Base-by-base conservation (phyloP, 2,888 invertebrate genomes). In the Alloplasta piceator region DNA sequence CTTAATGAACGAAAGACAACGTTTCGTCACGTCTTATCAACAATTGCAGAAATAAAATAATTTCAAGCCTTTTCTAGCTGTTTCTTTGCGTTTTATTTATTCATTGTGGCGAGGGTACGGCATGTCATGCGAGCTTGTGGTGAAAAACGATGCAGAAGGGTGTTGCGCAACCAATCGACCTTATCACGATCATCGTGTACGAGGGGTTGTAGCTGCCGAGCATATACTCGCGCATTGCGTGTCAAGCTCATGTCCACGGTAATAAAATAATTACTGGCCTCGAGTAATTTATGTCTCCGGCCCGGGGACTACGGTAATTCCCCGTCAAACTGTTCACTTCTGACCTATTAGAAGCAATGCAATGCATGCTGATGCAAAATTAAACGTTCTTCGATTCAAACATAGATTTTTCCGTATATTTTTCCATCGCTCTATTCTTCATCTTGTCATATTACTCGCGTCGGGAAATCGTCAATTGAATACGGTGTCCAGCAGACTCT, bases 241-340 rank as follows among this genome's bases (percentile, higher is more conserved):
- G 83, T 84, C 79, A 80, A 75, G 71, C 82, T 67, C 81, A 76
- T 82, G 82, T 73, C 78, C 63, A 73, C 80, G 82, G 82, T 87
- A 87, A 87, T 86, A 83, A 87, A 86, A 86, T 87, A 86, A 85
- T 86, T 84, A 83, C 83, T 78, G 79, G 71, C 52, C 82, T 76
- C 72, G 73, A 41, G 82, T 83, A 83, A 84, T 84, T 84, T 82
- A 84, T 83, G 82, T 80, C 78, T 74, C 80, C 72, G 76, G 67
- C 60, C 50, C 55, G 67, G 56, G 56, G 56, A 61, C 71, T 41
- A 46, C 66, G 78, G 52, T 84, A 84, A 84, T 80, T 83, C 71
- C 14, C 46, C 55, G 71, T 71, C 76, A 76, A 80, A 80, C 7
- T 41, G 50, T 72, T 41, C 43, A 63, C 67, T 67, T 80, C 66